phyloP scores from a whole-genome alignment of 1,140 invertebrate genomes.

The Euwallacea similis region DNA sequence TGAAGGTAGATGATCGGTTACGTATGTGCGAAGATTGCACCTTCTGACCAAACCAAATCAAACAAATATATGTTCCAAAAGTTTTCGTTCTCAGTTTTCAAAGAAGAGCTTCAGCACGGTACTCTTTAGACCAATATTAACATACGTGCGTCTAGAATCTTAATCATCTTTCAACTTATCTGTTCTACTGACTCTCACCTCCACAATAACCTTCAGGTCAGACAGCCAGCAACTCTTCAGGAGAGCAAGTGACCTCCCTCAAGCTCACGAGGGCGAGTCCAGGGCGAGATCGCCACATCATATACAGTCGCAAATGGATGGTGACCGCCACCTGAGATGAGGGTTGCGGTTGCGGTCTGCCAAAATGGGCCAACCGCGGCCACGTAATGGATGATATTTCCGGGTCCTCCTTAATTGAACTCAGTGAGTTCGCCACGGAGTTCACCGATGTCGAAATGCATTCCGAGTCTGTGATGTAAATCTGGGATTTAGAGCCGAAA shows the following conservation, averaged over 20 bases:
- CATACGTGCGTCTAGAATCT: too few relatives aligned
- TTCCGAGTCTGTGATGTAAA: constrained; percentile 42
- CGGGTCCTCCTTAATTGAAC: constrained; percentile 45
- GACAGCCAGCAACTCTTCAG: constrained; percentile 52
- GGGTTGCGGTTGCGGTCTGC: constrained; percentile 26
- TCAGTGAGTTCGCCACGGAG: constrained; percentile 43
- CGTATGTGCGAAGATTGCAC: too few relatives aligned
- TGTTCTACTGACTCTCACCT: too few relatives aligned
- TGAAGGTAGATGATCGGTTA: too few relatives aligned
- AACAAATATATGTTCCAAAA: too few relatives aligned
- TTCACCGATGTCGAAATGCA: constrained; percentile 43
- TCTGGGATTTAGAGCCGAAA: too few relatives aligned
- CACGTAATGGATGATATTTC: constrained; percentile 39
- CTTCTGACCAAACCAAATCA: too few relatives aligned
- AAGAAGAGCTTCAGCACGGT: too few relatives aligned
- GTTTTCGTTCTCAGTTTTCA: too few relatives aligned
- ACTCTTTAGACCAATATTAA: too few relatives aligned
- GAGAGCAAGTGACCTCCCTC: constrained; percentile 49
- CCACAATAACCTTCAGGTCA: constrained; percentile 40
- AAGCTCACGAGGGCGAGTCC: constrained; percentile 37
- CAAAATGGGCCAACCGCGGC: constrained; percentile 7
- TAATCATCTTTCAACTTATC: too few relatives aligned
- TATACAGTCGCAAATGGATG: constrained; percentile 47
- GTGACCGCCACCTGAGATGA: constrained; percentile 48
- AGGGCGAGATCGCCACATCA: constrained; percentile 37